Evolutionary conservation across 2,113 vertebrate species (phyloP), one percentile per base, ranked within the genome.

Genomic region (Cyphomyrus plagiostoma): DNA sequence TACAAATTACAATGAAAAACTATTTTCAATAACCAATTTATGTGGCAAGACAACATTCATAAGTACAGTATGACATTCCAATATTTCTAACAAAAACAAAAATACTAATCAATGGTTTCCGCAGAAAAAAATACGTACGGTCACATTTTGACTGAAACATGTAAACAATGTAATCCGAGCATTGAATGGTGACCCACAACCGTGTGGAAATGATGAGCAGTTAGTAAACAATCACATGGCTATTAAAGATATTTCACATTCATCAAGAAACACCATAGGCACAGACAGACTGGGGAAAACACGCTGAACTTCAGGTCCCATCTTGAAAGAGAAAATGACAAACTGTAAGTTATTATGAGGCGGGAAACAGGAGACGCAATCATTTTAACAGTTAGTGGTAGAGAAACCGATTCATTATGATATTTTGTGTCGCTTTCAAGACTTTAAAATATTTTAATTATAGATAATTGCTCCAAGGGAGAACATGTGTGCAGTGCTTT

Each of bases 361-460:
- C 90, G 90, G 91, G 90, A 91, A 91, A 91, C 52, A 92, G 86
- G 89, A 87, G 89, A 90, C 23, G 88, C 90, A 88, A 83, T 66
- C 77, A 48, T 89, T 58, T 90, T 89, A 90, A 90, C 90, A 93
- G 90, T 89, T 77, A 89, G 90, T 77, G 89, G 92, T 91, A 86
- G 91, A 89, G 92, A 92, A 92, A 90, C 89, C 80, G 89, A 91
- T 93, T 91, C 91, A 91, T 92, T 92, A 91, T 88, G 90, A 92
- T 89, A 58, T 91, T 92, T 89, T 92, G 90, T 91, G 90, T 90
- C 30, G 88, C 80, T 91, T 90, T 87, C 21, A 85, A 92, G 92
- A 89, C 90, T 91, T 93, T 90, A 80, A 90, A 91, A 89, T 86
- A 90, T 90, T 91, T 92, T 93, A 93, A 93, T 93, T 92, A 91